phyloP scores from a whole-genome alignment of 1,140 invertebrate genomes.

The Maconellicoccus hirsutus region DNA sequence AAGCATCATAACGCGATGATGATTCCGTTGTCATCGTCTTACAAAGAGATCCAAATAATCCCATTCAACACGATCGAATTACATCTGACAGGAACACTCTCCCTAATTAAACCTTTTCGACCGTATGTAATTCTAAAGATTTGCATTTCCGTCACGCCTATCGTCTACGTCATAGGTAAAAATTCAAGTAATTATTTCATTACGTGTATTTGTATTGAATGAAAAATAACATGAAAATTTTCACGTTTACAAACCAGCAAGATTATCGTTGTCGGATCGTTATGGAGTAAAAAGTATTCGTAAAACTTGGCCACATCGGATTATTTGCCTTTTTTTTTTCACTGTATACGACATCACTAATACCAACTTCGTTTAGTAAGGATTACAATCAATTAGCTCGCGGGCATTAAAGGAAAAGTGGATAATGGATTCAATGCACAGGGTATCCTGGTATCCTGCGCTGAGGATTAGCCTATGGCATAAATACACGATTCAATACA shows the following conservation, averaged over 20 bases:
- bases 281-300: too few relatives aligned
- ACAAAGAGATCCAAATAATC: neutral
- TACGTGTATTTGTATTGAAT: too few relatives aligned
- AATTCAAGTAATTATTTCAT: too few relatives aligned
- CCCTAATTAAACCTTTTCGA: conserved; percentile 8
- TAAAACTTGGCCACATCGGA: too few relatives aligned
- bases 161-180: too few relatives aligned
- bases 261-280: too few relatives aligned
- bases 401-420: neutral
- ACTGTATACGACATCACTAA: too few relatives aligned
- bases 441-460: neutral
- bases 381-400: conserved; percentile 8
- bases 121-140: neutral
- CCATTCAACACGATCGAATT: neutral
- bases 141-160: neutral
- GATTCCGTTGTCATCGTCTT: neutral
- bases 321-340: too few relatives aligned
- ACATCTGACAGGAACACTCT: conserved; percentile 3
- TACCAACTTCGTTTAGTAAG: neutral
- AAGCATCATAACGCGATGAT: neutral
- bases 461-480: too few relatives aligned
- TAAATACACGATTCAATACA: too few relatives aligned
- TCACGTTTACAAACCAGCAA: too few relatives aligned
- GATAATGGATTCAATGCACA: neutral
- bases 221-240: too few relatives aligned